These are phyloP conservation scores for Herminia tarsipennalis DNA, from an alignment of 2,888 invertebrate genomes.

Conservation along the genomic window DNA sequence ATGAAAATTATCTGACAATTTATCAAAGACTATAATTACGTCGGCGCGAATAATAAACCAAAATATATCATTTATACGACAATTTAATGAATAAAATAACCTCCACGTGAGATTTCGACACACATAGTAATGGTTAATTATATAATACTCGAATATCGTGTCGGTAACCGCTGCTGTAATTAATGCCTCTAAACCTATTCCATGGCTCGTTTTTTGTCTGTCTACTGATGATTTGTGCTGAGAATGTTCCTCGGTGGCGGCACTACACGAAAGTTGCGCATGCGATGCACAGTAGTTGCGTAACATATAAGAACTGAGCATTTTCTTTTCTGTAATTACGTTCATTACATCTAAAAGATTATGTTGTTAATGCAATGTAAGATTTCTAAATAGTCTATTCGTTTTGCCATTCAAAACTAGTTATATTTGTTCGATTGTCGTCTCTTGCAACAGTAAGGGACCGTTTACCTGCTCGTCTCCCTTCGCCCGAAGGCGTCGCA, in stretches of 20 bases:
- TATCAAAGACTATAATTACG: slow-evolving; percentile 38
- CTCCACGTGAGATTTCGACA: slow-evolving; percentile 54
- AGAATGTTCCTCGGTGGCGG: slow-evolving; percentile 49
- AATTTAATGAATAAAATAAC: slow-evolving; percentile 55
- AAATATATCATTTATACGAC: slow-evolving; percentile 50
- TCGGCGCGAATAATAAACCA: slow-evolving; percentile 38
- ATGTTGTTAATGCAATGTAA: slow-evolving; percentile 21
- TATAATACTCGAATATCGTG: slow-evolving; percentile 60
- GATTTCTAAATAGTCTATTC: slow-evolving; percentile 10
- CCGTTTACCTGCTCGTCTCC: slow-evolving; percentile 77
- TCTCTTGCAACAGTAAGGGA: slow-evolving; percentile 49
- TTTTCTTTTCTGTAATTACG: slow-evolving; percentile 51
- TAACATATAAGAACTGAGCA: slow-evolving; percentile 43
- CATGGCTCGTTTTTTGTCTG: slow-evolving; percentile 63
- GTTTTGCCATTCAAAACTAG: slow-evolving; percentile 48
- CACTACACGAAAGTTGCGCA: slow-evolving; percentile 45
- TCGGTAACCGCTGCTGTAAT: slow-evolving; percentile 58
- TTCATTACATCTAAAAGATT: slow-evolving; percentile 49
- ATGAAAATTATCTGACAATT: slow-evolving; percentile 32
- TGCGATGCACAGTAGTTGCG: slow-evolving; percentile 51
- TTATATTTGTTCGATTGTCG: slow-evolving; percentile 48
- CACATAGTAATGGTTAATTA: slow-evolving; percentile 58
- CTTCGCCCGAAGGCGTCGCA: slow-evolving; percentile 57
- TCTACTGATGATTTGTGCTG: slow-evolving; percentile 63
- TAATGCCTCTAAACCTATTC: slow-evolving; percentile 67